Base-by-base conservation (phyloP, 2,113 vertebrate species). In the Aplodontia rufa region DNA sequence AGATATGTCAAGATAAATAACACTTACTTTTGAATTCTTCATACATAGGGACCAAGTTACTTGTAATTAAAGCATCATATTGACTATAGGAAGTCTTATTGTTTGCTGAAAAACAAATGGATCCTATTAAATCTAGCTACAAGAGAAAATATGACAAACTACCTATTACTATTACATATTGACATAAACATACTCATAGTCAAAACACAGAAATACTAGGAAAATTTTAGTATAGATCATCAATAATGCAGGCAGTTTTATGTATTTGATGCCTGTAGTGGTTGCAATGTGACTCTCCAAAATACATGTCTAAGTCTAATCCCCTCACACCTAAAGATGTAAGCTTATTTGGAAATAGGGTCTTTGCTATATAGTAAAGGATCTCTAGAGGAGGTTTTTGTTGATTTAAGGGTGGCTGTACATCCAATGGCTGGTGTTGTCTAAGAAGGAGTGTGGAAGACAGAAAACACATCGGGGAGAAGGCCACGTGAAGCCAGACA, bases 1-100 rank as follows among this genome's bases (percentile, higher is more conserved):
- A 32, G 12, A 1, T 11, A 75, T 75, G 83, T 93, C 49, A 78
- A 97, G 71, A 45, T 71, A 60, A 87, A 89, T 51, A 78, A 51
- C 86, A 98, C 99, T 98, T 98, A 99, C 99, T 98, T 97, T 97
- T 98, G 87, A 99, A 99, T 91, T 97, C 98, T 3, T 79, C 90
- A 95, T 99, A 99, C 99, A 99, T 99, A 6, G 99, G 99, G 68
- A 99, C 98, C 72, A 99, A 98, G 69, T 99, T 99, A 96, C 99
- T 99, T 89, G 98, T 99, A 69, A 99, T 97, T 85, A 99, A 98
- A 62, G 98, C 99, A 79, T 99, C 99, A 75, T 98, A 99, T 94
- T 98, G 98, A 93, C 98, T 98, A 22, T 97, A 16, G 16, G 0
- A 95, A 45, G 98, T 98, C 47, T 55, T 95, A 69, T 78, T 99